Evolutionary conservation across 2,888 invertebrate species (phyloP), one percentile per base, ranked within the genome.

Genomic region (Dorcus hopei): DNA sequence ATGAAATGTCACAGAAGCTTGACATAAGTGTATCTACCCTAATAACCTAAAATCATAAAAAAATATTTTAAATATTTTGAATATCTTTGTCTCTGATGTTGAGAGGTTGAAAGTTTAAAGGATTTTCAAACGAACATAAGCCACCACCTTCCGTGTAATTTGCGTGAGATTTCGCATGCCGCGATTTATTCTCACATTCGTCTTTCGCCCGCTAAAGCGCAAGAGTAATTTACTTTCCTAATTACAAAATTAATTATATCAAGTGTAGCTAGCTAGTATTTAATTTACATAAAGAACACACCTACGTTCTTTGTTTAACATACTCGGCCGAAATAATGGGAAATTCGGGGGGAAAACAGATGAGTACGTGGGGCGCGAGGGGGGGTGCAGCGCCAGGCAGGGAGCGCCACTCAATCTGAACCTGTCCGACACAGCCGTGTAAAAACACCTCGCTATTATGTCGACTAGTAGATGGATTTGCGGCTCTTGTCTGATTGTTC

Each of bases 371-470:
- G 52, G 26, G 53, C 50, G 43, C 49, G 38, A 39, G 39, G 52
- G 14, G 41, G 38, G 52, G 41, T 19, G 51, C 59, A 53, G 49
- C 60, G 45, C 49, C 48, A 49, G 57, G 54, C 55, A 53, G 62
- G 63, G 69, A 64, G 70, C 63, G 67, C 69, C 68, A 74, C 74
- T 75, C 74, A 74, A 76, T 76, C 74, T 73, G 70, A 72, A 74
- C 71, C 75, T 76, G 76, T 76, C 76, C 71, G 68, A 66, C 66
- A 67, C 76, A 76, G 73, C 67, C 72, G 69, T 64, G 72, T 71
- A 75, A 76, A 76, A 76, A 75, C 73, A 74, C 74, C 73, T 72
- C 72, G 70, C 74, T 73, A 74, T 74, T 74, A 74, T 75, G 73
- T 71, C 70, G 74, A 72, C 73, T 74, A 70, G 67, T 71, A 71